Percentiles rank a stretch among this genome's conserved stretches.
These are phyloP conservation scores for Chrysocyon brachyurus DNA, from an alignment of 2,797 vertebrate species.

Conservation along the genomic window DNA sequence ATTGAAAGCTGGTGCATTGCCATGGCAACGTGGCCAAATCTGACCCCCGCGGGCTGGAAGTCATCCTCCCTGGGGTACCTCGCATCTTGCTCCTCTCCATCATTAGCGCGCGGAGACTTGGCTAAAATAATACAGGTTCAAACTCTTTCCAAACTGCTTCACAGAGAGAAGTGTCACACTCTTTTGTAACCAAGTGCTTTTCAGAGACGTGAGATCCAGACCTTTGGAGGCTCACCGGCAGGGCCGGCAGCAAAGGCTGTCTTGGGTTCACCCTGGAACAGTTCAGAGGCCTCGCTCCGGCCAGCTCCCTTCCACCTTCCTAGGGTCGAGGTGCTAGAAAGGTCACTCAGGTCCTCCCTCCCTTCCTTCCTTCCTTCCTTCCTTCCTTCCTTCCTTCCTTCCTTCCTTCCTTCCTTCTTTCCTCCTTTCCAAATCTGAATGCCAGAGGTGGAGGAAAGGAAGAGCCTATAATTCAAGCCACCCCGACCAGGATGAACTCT, in stretches of 20 bases:
- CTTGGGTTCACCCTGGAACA: neutral
- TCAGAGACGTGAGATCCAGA: neutral
- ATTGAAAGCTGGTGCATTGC: neutral
- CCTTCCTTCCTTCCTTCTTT: constrained; percentile 63
- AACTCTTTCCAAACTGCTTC: neutral
- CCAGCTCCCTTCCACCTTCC: neutral
- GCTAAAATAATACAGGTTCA: neutral
- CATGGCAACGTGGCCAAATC: neutral
- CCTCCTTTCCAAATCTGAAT: neutral
- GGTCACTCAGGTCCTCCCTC: constrained; percentile 17
- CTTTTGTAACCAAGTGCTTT: neutral
- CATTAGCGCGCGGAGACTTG: rapidly evolving
- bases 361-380: constrained; percentile 71
- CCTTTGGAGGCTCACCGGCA: neutral
- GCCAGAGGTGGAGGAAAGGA: neutral
- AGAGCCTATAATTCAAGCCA: neutral
- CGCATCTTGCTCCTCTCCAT: neutral
- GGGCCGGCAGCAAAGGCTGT: neutral
- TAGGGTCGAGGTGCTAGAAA: neutral
- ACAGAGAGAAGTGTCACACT: neutral
- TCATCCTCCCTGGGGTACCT: neutral
- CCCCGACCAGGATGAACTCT: neutral
- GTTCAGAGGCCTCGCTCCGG: neutral
- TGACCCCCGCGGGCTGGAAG: neutral
- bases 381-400: constrained; percentile 70